Base-by-base conservation (phyloP, 2,797 vertebrate species). In the Clarias fuscus region DNA sequence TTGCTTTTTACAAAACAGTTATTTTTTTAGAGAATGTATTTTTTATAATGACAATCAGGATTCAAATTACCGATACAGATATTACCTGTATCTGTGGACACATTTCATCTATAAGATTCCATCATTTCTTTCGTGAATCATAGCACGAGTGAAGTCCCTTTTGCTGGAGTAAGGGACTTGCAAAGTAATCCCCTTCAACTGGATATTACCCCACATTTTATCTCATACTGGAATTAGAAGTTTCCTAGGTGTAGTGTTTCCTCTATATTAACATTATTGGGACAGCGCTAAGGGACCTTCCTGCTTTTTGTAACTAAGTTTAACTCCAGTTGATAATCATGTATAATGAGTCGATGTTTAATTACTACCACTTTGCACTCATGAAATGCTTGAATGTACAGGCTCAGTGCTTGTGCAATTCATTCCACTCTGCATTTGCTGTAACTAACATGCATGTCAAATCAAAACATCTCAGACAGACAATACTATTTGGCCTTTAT, bases 141-240 rank as follows among this genome's bases (percentile, higher is more conserved):
- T 62, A 79, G 4, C 58, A 79, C 33, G 20, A 79, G 22, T 6
- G 56, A 4, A 78, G 37, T 88, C 91, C 89, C 90, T 94, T 92
- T 91, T 80, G 88, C 88, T 93, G 91, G 90, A 93, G 91, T 91
- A 92, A 91, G 91, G 88, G 90, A 92, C 86, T 91, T 93, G 91
- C 88, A 48, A 85, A 80, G 88, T 93, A 93, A 93, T 95, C 93
- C 93, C 84, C 81, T 87, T 90, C 93, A 94, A 95, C 94, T 95
- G 93, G 94, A 94, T 95, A 95, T 95, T 95, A 94, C 89, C 90
- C 89, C 84, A 88, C 89, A 88, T 94, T 94, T 93, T 85, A 94
- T 92, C 92, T 90, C 14, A 58, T 87, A 90, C 89, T 70, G 79
- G 89, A 93, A 93, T 94, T 90, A 92, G 86, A 88, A 91, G 86